Percentiles rank a stretch among this genome's conserved stretches.
These are phyloP conservation scores for Silurus aristotelis DNA, from an alignment of 2,797 vertebrate species.

Conservation along the genomic window DNA sequence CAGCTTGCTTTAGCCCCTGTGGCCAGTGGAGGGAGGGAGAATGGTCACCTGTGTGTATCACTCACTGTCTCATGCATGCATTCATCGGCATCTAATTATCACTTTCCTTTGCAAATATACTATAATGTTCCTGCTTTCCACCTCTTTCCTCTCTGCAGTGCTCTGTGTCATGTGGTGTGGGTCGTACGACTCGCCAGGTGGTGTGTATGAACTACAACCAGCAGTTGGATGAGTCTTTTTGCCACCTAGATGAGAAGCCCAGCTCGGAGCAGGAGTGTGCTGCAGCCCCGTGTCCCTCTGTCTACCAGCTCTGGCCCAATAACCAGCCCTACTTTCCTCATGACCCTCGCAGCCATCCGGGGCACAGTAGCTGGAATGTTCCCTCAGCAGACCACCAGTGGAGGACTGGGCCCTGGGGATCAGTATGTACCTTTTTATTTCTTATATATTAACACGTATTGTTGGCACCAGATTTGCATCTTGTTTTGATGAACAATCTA, in stretches of 20 bases:
- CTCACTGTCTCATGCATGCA: not conserved
- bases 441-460: not conserved
- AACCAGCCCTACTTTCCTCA: conserved; percentile 77
- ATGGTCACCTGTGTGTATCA: conserved; percentile 90
- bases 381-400: conserved; percentile 85
- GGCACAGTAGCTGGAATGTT: conserved; percentile 79
- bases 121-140: conserved; percentile 49
- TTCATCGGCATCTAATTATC: not conserved
- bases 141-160: conserved; percentile 72
- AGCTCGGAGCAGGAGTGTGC: conserved; percentile 81
- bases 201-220: conserved; percentile 87
- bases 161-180: conserved; percentile 85
- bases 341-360: conserved; percentile 74
- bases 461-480: not conserved
- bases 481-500: not conserved
- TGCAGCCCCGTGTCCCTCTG: conserved; percentile 75
- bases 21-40: conserved; percentile 90
- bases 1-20: conserved; percentile 86
- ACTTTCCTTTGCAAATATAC: not conserved
- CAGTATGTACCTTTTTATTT: conserved; percentile 78
- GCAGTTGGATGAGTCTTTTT: conserved; percentile 83
- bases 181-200: conserved; percentile 83
- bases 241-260: conserved; percentile 82
- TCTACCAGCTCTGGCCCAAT: conserved; percentile 74
- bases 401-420: conserved; percentile 97